Evolutionary conservation across 2,888 invertebrate species (phyloP), one percentile per base, ranked within the genome.

Genomic region (Andrena dorsata): DNA sequence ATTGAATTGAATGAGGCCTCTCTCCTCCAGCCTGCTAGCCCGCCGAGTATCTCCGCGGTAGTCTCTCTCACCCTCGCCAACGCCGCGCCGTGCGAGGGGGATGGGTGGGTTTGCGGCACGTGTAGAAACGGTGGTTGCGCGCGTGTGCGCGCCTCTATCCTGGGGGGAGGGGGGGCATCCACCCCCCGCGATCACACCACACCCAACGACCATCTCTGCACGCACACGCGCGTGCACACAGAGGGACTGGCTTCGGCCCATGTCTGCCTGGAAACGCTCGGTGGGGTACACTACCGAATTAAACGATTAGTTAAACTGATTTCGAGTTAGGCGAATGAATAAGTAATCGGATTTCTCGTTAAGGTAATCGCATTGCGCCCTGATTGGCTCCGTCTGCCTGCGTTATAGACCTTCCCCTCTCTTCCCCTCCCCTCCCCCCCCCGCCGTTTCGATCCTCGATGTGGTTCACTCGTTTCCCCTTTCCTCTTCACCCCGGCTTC

Each of bases 251-350:
- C 32, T 56, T 60, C 66, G 70, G 65, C 64, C 73, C 68, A 73
- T 30, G 78, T 83, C 84, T 76, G 68, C 65, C 76, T 80, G 65
- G 75, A 28, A 71, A 80, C 66, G 60, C 56, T 71, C 76, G 80
- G 81, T 73, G 83, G 80, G 85, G 85, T 82, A 80, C 56, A 56
- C 89, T 90, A 93, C 92, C 93, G 93, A 94, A 94, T 94, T 94
- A 94, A 94, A 94, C 94, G 94, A 94, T 94, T 94, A 94, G 94
- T 94, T 94, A 94, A 94, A 94, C 94, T 94, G 94, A 94, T 94
- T 94, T 94, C 93, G 92, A 94, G 93, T 93, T 93, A 93, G 93
- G 92, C 92, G 94, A 94, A 94, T 94, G 94, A 94, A 94, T 94
- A 94, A 94, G 94, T 94, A 94, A 94, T 94, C 93, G 93, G 93